Evolutionary conservation across 2,113 vertebrate species (phyloP), one percentile per base, ranked within the genome.

Genomic region (Paedocypris sp.): DNA sequence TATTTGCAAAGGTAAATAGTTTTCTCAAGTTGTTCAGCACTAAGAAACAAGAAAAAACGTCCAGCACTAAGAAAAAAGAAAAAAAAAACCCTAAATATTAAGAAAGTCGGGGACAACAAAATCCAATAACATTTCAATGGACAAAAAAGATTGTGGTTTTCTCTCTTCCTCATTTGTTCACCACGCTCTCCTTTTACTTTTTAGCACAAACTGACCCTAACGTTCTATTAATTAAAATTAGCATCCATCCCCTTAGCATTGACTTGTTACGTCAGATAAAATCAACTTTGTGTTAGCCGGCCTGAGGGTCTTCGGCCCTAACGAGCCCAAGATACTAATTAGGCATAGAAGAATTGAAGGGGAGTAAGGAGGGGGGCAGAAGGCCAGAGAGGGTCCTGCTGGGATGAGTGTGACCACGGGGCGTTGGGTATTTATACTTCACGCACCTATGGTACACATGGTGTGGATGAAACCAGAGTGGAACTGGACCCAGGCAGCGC

Each of bases 181-280:
- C 47, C 13, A 76, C 11, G 64, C 68, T 70, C 49, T 62, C 25
- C 61, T 18, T 52, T 46, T 57, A 26, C 60, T 57, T 71, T 80
- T 81, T 80, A 75, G 84, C 77, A 73, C 52, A 64, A 75, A 68
- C 76, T 82, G 82, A 81, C 79, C 78, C 79, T 79, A 78, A 76
- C 73, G 62, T 85, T 82, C 79, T 80, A 79, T 85, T 86, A 86
- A 87, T 85, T 85, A 83, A 84, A 85, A 85, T 84, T 84, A 86
- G 80, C 81, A 83, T 82, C 77, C 67, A 69, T 83, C 82, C 83
- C 84, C 74, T 67, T 74, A 80, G 80, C 84, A 85, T 76, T 82
- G 83, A 86, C 80, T 85, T 84, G 80, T 85, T 85, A 85, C 79
- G 80, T 86, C 84, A 75, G 78, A 82, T 82, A 59, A 75, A 85